Conservation (phyloP, 2,888 invertebrate species). For the Eilema griseolum region DNA sequence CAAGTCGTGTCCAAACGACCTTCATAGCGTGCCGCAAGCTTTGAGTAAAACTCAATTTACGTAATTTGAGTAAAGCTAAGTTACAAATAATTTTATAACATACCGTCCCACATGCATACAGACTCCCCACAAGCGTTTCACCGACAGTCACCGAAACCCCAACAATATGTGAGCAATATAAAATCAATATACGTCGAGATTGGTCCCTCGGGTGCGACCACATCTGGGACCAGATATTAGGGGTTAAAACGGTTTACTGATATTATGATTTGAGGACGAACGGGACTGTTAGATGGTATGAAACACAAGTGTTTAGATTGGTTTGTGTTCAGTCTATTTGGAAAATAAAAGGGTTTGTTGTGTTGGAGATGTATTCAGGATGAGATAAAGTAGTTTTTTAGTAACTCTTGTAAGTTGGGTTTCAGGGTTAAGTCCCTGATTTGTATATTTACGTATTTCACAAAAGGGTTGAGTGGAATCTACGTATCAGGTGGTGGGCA, state of each 20-base stretch:
- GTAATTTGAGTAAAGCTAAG: not conserved
- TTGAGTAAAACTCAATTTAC: too few relatives aligned
- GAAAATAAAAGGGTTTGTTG: constrained; percentile 15
- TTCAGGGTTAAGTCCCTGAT: not conserved
- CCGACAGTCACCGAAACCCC: constrained; percentile 29
- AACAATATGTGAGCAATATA: constrained; percentile 64
- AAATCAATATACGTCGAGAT: constrained; percentile 68
- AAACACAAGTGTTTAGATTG: constrained; percentile 23
- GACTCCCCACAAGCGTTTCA: constrained; percentile 5
- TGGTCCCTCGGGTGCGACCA: constrained; percentile 56
- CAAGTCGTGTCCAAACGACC: too few relatives aligned
- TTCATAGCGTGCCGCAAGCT: too few relatives aligned
- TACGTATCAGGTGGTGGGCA: not conserved
- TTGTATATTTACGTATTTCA: not conserved
- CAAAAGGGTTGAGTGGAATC: not conserved
- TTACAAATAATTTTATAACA: not conserved
- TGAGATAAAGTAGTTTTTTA: constrained; percentile 16
- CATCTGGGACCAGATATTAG: constrained; percentile 58
- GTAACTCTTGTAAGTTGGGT: constrained; percentile 11
- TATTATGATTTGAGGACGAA: constrained; percentile 52
- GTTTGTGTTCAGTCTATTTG: constrained; percentile 16
- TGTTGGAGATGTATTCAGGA: constrained; percentile 7
- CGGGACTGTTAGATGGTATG: constrained; percentile 35
- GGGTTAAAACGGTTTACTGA: constrained; percentile 57
- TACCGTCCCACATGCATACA: not conserved